A percentile compares a stretch with the other conserved stretches of the same genome.
Conservation (phyloP, 2,113 vertebrate species). For the Malurus elegans region DNA sequence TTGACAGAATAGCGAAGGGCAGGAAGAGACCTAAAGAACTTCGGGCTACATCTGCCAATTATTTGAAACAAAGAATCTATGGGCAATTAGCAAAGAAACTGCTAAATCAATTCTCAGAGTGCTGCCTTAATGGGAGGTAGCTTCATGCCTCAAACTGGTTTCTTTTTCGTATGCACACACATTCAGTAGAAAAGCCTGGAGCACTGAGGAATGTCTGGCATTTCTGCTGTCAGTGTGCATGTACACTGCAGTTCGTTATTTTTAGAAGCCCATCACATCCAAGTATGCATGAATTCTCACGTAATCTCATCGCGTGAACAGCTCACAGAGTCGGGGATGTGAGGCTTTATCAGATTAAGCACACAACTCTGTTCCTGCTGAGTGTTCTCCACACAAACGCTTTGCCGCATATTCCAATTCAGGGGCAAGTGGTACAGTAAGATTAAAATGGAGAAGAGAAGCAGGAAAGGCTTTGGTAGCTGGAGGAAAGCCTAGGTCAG, state of each 20-base stretch:
- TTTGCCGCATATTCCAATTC: neutral
- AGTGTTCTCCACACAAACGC: neutral
- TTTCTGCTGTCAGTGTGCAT: slow-evolving; percentile 55
- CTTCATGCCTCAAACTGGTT: neutral
- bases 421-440: neutral
- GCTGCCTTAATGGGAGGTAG: neutral
- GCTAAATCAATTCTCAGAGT: neutral
- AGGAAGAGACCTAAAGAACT: neutral
- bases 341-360: slow-evolving; percentile 24
- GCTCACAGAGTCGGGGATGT: slow-evolving; percentile 4
- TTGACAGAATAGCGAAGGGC: neutral
- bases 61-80: neutral
- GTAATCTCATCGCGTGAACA: slow-evolving; percentile 30
- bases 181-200: neutral
- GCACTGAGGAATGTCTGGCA: slow-evolving; percentile 52
- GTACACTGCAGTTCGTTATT: slow-evolving; percentile 21
- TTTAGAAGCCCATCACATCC: slow-evolving; percentile 52
- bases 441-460: neutral
- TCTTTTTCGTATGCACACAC: neutral
- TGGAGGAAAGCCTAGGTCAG: neutral
- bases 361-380: neutral
- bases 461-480: neutral
- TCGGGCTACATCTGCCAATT: neutral
- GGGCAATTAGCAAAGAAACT: neutral
- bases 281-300: slow-evolving; percentile 64